Evolutionary conservation across 2,797 vertebrate species (phyloP).

Genomic region (Manis pentadactyla): DNA sequence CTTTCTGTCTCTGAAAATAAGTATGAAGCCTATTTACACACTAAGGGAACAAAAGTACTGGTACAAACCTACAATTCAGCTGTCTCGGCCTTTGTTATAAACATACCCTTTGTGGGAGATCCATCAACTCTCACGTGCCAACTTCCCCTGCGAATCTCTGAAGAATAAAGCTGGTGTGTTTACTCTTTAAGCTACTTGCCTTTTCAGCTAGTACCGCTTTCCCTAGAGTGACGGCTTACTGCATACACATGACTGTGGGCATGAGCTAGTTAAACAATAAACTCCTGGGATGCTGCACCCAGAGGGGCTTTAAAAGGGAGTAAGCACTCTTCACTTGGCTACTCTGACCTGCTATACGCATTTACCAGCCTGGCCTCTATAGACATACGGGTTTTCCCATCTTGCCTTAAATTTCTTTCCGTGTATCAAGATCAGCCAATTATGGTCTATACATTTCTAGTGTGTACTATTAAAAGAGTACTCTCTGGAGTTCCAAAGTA

Average conservation of each 20-base stretch:
- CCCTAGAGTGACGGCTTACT: not conserved
- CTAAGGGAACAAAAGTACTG: not conserved
- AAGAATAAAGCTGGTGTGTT: not conserved
- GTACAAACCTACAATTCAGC: not conserved
- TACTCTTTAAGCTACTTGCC: not conserved
- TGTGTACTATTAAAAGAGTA: not conserved
- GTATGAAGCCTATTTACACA: slow-evolving; percentile 36
- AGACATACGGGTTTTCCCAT: not conserved
- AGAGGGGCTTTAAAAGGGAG: not conserved
- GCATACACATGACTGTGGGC: not conserved
- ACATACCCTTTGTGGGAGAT: slow-evolving; percentile 8
- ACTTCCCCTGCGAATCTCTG: not conserved
- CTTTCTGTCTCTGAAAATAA: slow-evolving; percentile 72
- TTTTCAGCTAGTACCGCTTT: not conserved
- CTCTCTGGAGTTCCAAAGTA: not conserved
- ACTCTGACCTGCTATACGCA: not conserved
- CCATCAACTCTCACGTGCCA: not conserved
- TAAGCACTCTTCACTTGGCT: not conserved
- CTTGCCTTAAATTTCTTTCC: not conserved
- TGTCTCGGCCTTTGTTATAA: not conserved
- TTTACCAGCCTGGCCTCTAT: not conserved
- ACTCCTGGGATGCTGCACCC: not conserved
- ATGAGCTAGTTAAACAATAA: not conserved
- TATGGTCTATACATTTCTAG: not conserved
- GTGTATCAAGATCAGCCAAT: not conserved